phyloP scores from a whole-genome alignment of 2,888 invertebrate genomes.

The Amblyjoppa proteus region DNA sequence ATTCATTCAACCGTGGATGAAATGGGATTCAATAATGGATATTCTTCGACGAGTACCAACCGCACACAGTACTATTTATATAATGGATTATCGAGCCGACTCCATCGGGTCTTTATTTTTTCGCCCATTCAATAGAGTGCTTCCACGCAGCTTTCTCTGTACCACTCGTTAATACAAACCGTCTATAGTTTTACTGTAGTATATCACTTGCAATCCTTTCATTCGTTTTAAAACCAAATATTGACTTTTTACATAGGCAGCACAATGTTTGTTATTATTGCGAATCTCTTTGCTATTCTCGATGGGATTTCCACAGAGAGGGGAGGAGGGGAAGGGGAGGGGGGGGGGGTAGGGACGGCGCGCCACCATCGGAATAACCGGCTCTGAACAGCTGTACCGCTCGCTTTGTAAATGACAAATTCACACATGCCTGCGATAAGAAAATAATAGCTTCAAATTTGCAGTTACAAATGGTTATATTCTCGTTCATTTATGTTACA shows the following conservation, averaged over 20 bases:
- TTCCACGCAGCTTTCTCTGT: neutral
- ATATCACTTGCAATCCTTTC: neutral
- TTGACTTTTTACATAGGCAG: neutral
- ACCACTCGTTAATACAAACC: neutral
- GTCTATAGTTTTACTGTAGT: neutral
- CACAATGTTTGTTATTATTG: neutral
- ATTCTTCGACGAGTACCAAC: slow-evolving; percentile 15
- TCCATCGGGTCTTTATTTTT: slow-evolving; percentile 1
- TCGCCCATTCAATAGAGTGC: slow-evolving; percentile 14
- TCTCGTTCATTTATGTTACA: slow-evolving; percentile 80
- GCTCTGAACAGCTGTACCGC: neutral
- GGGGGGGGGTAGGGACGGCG: neutral
- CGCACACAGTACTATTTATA: neutral
- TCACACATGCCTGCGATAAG: neutral
- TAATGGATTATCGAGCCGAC: slow-evolving; percentile 15
- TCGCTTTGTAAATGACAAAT: neutral
- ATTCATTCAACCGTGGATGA: neutral
- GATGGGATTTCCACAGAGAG: neutral
- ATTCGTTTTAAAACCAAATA: neutral
- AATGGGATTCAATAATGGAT: slow-evolving; percentile 12
- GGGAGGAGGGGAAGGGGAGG: neutral
- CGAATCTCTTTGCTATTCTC: neutral
- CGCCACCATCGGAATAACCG: neutral
- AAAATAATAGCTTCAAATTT: slow-evolving; percentile 9
- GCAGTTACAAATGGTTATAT: slow-evolving; percentile 82